phyloP scores from a whole-genome alignment of 2,797 vertebrate genomes.

The Morus bassanus region DNA sequence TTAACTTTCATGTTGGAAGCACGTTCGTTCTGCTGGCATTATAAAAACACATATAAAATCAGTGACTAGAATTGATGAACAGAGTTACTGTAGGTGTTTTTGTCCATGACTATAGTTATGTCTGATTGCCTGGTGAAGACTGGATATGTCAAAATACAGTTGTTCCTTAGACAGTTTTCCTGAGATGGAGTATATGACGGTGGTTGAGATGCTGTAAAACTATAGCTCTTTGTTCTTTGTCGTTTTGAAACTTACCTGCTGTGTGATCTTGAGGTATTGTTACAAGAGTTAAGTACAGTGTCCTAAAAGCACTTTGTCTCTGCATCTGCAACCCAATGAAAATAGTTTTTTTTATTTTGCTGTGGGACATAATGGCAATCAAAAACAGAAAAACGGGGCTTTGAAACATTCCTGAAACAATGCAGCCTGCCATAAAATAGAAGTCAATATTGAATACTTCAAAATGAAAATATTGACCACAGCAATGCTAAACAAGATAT shows the following conservation, averaged over 20 bases:
- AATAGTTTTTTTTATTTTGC: background rate
- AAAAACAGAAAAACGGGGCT: background rate
- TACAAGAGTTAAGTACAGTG: no score
- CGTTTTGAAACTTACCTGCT: background rate
- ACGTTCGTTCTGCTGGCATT: rapidly evolving
- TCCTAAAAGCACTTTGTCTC: rapidly evolving
- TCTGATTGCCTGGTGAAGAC: background rate
- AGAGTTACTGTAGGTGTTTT: background rate
- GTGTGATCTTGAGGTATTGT: rapidly evolving
- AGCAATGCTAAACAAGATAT: background rate
- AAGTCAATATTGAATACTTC: background rate
- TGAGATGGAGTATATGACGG: no score
- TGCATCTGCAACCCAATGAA: background rate
- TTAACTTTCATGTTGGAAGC: background rate
- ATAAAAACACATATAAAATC: background rate
- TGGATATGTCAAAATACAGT: background rate
- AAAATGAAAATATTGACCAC: background rate
- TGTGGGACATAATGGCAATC: background rate
- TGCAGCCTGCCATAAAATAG: background rate
- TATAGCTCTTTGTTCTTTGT: background rate
- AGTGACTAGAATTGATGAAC: no score
- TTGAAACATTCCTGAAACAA: background rate
- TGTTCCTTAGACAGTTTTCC: background rate
- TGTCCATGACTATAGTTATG: background rate
- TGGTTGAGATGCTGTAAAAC: background rate